Evolutionary conservation across 2,113 vertebrate genomes (phyloP).

Genomic region (Hypomesus transpacificus): DNA sequence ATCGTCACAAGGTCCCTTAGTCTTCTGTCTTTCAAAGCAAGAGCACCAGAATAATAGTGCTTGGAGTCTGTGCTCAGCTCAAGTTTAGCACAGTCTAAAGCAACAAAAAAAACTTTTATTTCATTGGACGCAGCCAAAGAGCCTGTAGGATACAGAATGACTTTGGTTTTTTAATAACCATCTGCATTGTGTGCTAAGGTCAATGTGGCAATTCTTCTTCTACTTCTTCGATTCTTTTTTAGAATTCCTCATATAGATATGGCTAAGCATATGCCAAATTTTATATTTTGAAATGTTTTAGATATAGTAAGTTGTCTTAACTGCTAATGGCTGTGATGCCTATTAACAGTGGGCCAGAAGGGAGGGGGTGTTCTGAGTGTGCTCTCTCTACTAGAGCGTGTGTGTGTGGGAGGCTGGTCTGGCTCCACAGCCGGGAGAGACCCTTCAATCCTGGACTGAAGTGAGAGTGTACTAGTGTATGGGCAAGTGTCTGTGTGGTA

Average conservation of each 20-base stretch:
- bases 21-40: too few relatives aligned
- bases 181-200: not conserved
- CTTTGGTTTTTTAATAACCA: too few relatives aligned
- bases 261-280: too few relatives aligned
- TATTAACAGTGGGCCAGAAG: slow-evolving; percentile 13
- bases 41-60: too few relatives aligned
- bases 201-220: not conserved
- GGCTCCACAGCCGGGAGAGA: slow-evolving; percentile 43
- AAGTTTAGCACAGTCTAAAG: too few relatives aligned
- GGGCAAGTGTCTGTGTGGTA: not conserved
- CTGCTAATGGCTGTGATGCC: slow-evolving; percentile 39
- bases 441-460: slow-evolving; percentile 55
- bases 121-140: too few relatives aligned
- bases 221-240: not conserved
- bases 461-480: slow-evolving; percentile 2
- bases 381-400: slow-evolving; percentile 20
- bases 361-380: slow-evolving; percentile 12
- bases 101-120: too few relatives aligned
- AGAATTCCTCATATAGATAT: not conserved
- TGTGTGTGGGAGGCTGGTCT: slow-evolving; percentile 3
- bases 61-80: too few relatives aligned
- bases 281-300: too few relatives aligned
- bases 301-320: slow-evolving; percentile 3
- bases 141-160: too few relatives aligned
- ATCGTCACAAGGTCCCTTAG: too few relatives aligned